Base-by-base conservation (phyloP, 30 jellyfish, hydroid and myxozoan genomes). In the Hydractinia echinata region DNA sequence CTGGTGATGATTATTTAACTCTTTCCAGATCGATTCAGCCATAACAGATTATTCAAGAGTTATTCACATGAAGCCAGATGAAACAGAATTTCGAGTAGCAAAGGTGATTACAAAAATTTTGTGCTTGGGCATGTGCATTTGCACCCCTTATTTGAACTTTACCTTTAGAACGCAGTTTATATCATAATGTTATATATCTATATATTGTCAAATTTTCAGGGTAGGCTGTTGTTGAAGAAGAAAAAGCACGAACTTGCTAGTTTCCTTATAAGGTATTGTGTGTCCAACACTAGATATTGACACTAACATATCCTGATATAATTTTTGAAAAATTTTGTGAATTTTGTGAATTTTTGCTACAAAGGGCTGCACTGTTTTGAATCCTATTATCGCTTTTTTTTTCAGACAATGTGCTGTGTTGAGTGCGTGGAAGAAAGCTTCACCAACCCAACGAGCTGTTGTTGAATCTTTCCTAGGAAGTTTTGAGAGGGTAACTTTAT, bases 371-470 rank as follows among this genome's bases (percentile, higher is more conserved):
- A 2, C 2, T 30, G 44, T 30, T 30, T 30, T 2, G 2, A 30
- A 30, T 30, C 44, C 44, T 30, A 30, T 30, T 30, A 30, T 30
- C 44, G 69, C 15, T 58, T 16, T 64, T 64, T 7, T 1, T 53
- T 5, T 30, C 76, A 89, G 95, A 66, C 96, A 89, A 66, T 84
- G 95, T 79, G 95, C 96, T 53, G 88, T 80, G 14, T 54, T 89
- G 88, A 71, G 76, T 79, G 48, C 49, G 20, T 85, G 83, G 8
- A 68, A 81, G 39, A 86, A 81, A 52, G 44, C 76, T 61, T 78
- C 96, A 62, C 85, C 95, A 5, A 78, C 96, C 10, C 96, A 83
- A 53, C 88, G 80, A 74, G 96, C 96, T 51, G 96, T 89, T 19
- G 92, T 89, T n/a, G 77, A 79, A 70, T 53, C 91, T 4, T 89